These are phyloP conservation scores for Anthopleura xanthogrammica DNA, from an alignment of 92 coral and sea anemone genomes.

Conservation along the genomic window DNA sequence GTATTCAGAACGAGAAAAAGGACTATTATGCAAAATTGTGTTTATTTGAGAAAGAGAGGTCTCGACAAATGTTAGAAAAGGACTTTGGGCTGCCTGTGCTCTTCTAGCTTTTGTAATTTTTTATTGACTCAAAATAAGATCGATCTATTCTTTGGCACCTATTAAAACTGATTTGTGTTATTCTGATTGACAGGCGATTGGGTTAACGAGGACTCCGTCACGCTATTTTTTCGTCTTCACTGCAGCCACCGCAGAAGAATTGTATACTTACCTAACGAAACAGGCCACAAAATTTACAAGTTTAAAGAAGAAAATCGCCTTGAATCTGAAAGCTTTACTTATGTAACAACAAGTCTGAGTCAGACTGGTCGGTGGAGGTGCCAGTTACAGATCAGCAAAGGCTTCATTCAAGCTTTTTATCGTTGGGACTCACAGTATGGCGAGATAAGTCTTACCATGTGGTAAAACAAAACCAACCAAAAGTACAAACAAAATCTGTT, in stretches of 20 bases:
- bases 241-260: constrained; percentile 69
- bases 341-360: constrained; percentile 60
- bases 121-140: neutral
- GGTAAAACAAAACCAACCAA: constrained; percentile 37
- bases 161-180: neutral
- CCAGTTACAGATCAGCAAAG: constrained; percentile 78
- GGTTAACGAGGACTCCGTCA: constrained; percentile 84
- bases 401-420: constrained; percentile 65
- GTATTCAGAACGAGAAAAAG: no score
- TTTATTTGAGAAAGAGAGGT: no score
- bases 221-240: constrained; percentile 69
- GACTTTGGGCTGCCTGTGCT: no score
- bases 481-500: neutral
- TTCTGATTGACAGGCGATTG: constrained; percentile 73
- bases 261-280: constrained; percentile 73
- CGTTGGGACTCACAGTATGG: constrained; percentile 93
- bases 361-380: constrained; percentile 82
- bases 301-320: constrained; percentile 73
- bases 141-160: neutral
- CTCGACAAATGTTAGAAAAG: no score
- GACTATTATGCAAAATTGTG: no score
- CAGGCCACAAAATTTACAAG: constrained; percentile 78
- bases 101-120: no score
- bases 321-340: constrained; percentile 81
- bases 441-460: constrained; percentile 80